These are phyloP conservation scores for Agrochola macilenta DNA, from an alignment of 2,888 invertebrate genomes.

Conservation along the genomic window DNA sequence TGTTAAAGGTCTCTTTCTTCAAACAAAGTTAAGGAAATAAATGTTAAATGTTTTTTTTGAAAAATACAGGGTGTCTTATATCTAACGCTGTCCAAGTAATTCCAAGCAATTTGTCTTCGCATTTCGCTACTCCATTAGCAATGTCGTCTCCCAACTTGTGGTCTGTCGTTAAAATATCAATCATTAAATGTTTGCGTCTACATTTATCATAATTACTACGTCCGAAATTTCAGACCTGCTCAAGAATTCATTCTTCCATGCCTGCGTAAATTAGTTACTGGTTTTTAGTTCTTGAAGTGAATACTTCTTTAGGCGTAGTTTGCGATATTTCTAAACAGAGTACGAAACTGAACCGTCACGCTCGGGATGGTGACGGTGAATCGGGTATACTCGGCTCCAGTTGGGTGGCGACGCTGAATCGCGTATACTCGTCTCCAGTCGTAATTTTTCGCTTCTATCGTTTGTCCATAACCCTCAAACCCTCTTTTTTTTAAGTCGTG, in stretches of 20 bases:
- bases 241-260: conserved; percentile 29
- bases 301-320: too few relatives aligned
- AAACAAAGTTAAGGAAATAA: conserved; percentile 17
- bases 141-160: conserved; percentile 59
- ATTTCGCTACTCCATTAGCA: conserved; percentile 62
- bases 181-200: conserved; percentile 60
- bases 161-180: conserved; percentile 64
- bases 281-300: too few relatives aligned
- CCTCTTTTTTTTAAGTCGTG: conserved; percentile 45
- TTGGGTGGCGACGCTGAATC: background rate
- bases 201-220: conserved; percentile 62
- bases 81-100: conserved; percentile 51
- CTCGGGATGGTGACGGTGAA: background rate
- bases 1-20: background rate
- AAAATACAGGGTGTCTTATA: conserved; percentile 41
- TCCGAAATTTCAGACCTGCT: conserved; percentile 27
- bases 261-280: background rate
- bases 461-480: background rate
- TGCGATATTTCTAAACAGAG: too few relatives aligned
- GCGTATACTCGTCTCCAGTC: background rate
- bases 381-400: background rate
- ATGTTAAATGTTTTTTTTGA: conserved; percentile 12
- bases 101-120: conserved; percentile 59
- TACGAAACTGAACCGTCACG: background rate
- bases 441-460: too few relatives aligned